Evolutionary conservation across 2,797 vertebrate genomes (phyloP).

Genomic region (Rhinophrynus dorsalis): DNA sequence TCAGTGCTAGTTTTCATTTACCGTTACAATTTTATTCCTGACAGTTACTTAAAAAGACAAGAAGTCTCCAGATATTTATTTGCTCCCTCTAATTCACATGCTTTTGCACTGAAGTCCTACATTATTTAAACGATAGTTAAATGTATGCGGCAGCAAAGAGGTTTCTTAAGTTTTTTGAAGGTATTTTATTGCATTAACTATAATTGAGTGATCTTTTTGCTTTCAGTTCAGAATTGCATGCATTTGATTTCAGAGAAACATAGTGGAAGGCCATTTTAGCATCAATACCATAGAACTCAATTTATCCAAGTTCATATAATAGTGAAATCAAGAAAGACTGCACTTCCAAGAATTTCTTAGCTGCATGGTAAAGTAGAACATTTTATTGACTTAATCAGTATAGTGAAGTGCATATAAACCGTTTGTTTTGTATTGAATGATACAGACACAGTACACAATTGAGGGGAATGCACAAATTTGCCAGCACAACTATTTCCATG

Average conservation of each 20-base stretch:
- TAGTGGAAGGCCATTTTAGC: conserved; percentile 8
- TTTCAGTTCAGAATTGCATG: conserved; percentile 51
- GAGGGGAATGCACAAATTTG: no score
- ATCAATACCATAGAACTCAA: background rate
- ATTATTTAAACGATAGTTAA: conserved; percentile 60
- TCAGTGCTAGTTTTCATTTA: conserved; percentile 52
- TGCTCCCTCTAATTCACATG: conserved; percentile 56
- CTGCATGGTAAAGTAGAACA: background rate
- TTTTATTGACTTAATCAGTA: background rate
- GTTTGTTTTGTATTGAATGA: no score
- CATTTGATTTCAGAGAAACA: conserved; percentile 30
- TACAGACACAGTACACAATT: no score
- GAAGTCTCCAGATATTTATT: conserved; percentile 61
- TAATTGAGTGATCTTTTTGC: conserved; percentile 43
- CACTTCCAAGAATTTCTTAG: background rate
- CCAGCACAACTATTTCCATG: no score
- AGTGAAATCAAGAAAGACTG: background rate
- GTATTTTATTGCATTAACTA: conserved; percentile 50
- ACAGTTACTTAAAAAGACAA: conserved; percentile 63
- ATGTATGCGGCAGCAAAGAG: conserved; percentile 49
- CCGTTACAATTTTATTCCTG: conserved; percentile 50
- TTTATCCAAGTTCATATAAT: background rate
- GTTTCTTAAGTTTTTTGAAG: conserved; percentile 56
- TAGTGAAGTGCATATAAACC: no score
- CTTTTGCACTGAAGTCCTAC: conserved; percentile 48